These are phyloP conservation scores for Blennius ocellaris DNA, from an alignment of 2,113 vertebrate genomes.

Conservation along the genomic window DNA sequence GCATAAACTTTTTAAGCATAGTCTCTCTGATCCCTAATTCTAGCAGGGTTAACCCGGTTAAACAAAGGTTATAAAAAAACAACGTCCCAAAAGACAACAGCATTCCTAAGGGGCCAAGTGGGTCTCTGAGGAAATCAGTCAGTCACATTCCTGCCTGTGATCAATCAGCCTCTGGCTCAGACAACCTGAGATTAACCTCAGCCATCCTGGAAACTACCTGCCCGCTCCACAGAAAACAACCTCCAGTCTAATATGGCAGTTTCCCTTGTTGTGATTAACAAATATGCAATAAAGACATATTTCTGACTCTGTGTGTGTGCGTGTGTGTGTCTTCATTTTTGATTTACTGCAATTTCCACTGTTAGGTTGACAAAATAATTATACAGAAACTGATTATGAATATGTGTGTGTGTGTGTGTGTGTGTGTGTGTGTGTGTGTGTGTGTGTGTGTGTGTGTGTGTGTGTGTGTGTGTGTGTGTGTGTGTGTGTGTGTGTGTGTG, in stretches of 20 bases:
- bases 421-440: not conserved
- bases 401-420: not conserved
- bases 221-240: conserved; percentile 41
- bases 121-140: conserved; percentile 75
- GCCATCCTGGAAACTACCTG: conserved; percentile 67
- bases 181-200: conserved; percentile 72
- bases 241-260: conserved; percentile 25
- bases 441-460: not conserved
- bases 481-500: not conserved
- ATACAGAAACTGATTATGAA: conserved; percentile 18
- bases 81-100: conserved; percentile 68
- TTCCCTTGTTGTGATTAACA: conserved; percentile 49
- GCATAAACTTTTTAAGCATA: not conserved
- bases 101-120: conserved; percentile 74
- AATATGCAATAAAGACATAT: conserved; percentile 19
- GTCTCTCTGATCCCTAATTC: conserved; percentile 6
- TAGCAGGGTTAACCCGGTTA: conserved; percentile 49
- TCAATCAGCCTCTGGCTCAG: conserved; percentile 78
- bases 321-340: conserved; percentile 19
- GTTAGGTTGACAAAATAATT: conserved; percentile 55
- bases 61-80: conserved; percentile 67
- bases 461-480: not conserved
- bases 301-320: conserved; percentile 3
- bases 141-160: conserved; percentile 79
- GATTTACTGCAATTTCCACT: conserved; percentile 46